Percentiles rank a stretch among this genome's conserved stretches.
Conservation (phyloP, 2,797 vertebrate species). For the Pyrocephalus nanus region DNA sequence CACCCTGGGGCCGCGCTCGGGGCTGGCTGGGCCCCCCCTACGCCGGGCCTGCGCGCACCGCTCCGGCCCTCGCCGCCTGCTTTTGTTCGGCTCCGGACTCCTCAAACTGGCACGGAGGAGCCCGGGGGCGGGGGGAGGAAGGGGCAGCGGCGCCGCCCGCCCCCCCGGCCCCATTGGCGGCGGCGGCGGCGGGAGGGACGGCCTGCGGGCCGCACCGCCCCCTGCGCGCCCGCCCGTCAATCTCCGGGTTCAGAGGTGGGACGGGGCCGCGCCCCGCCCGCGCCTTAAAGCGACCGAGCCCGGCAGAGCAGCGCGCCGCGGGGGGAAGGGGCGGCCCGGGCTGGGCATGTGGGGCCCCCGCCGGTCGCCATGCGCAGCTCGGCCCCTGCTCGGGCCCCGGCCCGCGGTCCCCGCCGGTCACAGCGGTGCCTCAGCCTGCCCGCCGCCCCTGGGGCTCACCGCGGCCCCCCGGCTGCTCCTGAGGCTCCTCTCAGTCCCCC, state of each 20-base stretch:
- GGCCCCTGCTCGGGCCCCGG: neutral
- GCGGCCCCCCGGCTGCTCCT: too few species aligned
- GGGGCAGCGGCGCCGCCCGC: constrained; percentile 37
- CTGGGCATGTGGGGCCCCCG: rapidly evolving
- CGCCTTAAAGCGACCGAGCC: constrained; percentile 68
- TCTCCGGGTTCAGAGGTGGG: constrained; percentile 76
- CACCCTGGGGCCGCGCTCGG: constrained; percentile 12
- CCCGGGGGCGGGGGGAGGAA: constrained; percentile 38
- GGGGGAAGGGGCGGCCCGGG: rapidly evolving
- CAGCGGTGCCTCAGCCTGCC: neutral
- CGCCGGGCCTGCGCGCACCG: neutral
- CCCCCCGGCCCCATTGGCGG: constrained; percentile 1
- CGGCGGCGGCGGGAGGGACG: constrained; percentile 3
- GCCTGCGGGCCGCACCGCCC: constrained; percentile 35
- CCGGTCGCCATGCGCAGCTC: neutral
- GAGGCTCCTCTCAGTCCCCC: neutral
- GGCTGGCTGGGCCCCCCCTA: neutral
- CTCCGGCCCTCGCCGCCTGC: constrained; percentile 78
- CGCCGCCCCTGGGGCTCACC: neutral
- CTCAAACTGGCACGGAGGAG: constrained; percentile 74
- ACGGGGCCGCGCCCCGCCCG: constrained; percentile 54
- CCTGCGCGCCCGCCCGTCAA: constrained; percentile 71
- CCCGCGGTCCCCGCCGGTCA: neutral
- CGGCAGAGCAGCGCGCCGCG: neutral
- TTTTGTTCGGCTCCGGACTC: constrained; percentile 87